A percentile compares a stretch with the other conserved stretches of the same genome.
phyloP scores from a whole-genome alignment of 2,113 vertebrate genomes.

The Dendrocopos noguchii region DNA sequence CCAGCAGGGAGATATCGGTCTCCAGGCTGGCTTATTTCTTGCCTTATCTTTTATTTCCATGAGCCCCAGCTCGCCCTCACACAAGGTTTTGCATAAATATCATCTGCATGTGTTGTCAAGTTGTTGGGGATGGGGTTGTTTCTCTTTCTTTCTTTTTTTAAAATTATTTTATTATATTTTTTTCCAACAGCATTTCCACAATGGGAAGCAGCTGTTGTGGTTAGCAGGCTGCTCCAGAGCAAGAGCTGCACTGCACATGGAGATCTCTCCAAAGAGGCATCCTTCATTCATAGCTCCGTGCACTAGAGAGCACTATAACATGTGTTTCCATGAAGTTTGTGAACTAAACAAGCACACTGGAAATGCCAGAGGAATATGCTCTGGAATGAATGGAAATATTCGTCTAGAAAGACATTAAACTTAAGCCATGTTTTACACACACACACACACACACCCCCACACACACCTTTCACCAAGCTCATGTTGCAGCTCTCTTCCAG shows the following conservation, averaged over 20 bases:
- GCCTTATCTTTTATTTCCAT: conserved; percentile 36
- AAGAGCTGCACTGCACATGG: neutral
- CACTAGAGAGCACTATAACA: conserved; percentile 36
- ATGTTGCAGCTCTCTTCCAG: neutral
- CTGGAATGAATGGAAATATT: conserved; percentile 36
- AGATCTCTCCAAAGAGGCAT: conserved; percentile 7
- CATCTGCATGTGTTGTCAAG: neutral
- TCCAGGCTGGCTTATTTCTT: neutral
- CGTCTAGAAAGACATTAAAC: conserved; percentile 1
- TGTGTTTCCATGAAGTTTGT: conserved; percentile 12
- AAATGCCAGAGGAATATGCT: conserved; percentile 36
- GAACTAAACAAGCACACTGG: neutral
- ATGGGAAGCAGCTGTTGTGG: conserved; percentile 37
- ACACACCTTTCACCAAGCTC: neutral
- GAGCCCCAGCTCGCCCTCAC: neutral
- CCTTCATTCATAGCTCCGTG: conserved; percentile 29
- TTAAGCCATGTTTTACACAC: neutral
- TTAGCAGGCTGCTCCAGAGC: neutral
- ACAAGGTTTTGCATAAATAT: neutral
- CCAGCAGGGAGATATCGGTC: neutral
- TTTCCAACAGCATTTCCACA: neutral
- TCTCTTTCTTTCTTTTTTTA: too few relatives aligned
- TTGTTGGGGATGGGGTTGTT: neutral
- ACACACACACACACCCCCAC: too few relatives aligned
- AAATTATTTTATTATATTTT: neutral